Evolutionary conservation across 2,113 vertebrate species (phyloP).

Genomic region (Peromyscus leucopus): DNA sequence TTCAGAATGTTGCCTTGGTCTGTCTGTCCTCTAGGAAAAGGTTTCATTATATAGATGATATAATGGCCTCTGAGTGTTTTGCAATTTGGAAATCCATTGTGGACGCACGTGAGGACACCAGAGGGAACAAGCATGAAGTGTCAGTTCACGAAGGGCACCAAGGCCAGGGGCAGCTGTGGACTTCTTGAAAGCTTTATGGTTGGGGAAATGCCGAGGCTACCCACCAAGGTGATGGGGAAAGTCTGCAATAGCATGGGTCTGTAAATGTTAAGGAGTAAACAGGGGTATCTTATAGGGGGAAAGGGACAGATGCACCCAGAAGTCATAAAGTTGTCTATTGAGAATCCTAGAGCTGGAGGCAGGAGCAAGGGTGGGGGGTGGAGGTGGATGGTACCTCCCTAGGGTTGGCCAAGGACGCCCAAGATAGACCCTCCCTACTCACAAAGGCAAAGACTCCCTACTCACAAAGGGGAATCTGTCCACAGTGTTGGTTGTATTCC

Average conservation of each 20-base stretch:
- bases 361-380: neutral
- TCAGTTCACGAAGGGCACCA: neutral
- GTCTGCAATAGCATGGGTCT: neutral
- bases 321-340: neutral
- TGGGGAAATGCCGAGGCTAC: neutral
- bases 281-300: neutral
- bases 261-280: neutral
- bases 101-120: neutral
- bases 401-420: neutral
- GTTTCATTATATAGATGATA: neutral
- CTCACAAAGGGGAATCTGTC: neutral
- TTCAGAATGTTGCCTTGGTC: neutral
- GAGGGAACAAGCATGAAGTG: neutral
- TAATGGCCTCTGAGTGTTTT: neutral
- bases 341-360: neutral
- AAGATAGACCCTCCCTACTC: neutral
- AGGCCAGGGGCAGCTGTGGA: neutral
- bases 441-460: neutral
- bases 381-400: neutral
- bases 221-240: neutral
- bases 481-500: neutral
- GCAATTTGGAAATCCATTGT: neutral
- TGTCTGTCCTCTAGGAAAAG: neutral
- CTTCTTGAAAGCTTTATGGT: neutral
- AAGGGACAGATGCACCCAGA: neutral